Evolutionary conservation across 2,113 vertebrate genomes (phyloP), one percentile per base, ranked within the genome.

Genomic region (Miniopterus natalensis): DNA sequence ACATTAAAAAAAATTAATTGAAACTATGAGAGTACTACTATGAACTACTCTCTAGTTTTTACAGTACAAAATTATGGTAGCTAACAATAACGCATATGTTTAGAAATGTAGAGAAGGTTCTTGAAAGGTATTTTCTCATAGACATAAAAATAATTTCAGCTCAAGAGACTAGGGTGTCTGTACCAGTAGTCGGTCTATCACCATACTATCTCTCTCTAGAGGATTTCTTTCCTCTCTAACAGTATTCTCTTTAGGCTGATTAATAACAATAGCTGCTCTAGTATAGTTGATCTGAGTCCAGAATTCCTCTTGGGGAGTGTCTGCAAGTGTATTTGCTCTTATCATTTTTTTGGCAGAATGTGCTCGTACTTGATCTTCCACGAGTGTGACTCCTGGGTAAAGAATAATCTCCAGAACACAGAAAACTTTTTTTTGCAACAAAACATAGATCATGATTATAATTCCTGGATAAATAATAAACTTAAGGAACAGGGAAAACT

Each of bases 271-370:
- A 89, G 80, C 51, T 88, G 15, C 90, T 90, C 85, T 65, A 8
- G 75, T 13, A 78, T 66, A 92, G 80, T 94, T 89, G 51, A 96
- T 95, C 83, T 97, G 55, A 84, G 74, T 96, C 57, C 74, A 95
- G 85, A 95, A 84, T 88, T 92, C 29, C 92, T 74, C 92, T 70
- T 47, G 55, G 45, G 75, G 23, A 55, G 8, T 84, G 92, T 80
- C n/a, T 95, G 8, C 23, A 94, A 95, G 71, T 63, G 23, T 74
- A 86, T 88, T 87, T 92, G 13, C 85, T 63, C 59, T 91, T 36
- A 31, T 74, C 15, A 61, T 83, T 59, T 95, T 94, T 73, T 40
- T 71, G 77, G 73, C 63, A 95, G 73, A 66, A 75, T 92, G 18
- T 85, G 59, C 14, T 89, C 10, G 57, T 81, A 84, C 53, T 97